Conservation (phyloP, 2,797 vertebrate species). For the Psittacula echo region DNA sequence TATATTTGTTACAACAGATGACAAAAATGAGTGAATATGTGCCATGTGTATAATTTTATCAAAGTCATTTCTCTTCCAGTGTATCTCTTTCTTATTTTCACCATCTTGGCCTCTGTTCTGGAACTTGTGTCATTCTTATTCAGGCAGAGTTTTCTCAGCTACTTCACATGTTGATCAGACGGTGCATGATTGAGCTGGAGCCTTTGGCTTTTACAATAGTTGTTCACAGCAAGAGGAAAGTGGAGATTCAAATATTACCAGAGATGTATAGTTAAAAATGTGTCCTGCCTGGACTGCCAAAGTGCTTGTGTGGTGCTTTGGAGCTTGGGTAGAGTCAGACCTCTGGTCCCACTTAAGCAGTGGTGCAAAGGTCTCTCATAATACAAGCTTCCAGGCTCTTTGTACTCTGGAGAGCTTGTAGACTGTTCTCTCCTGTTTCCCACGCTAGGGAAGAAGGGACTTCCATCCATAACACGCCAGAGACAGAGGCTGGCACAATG, state of each 20-base stretch:
- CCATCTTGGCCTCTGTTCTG: neutral
- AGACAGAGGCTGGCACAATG: neutral
- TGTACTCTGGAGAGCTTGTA: slow-evolving; percentile 69
- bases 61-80: neutral
- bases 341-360: slow-evolving; percentile 55
- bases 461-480: slow-evolving; percentile 24
- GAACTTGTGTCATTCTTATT: slow-evolving; percentile 10
- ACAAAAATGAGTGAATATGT: neutral
- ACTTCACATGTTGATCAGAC: neutral
- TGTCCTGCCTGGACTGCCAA: neutral
- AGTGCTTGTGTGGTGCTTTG: neutral
- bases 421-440: slow-evolving; percentile 58
- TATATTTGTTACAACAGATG: neutral
- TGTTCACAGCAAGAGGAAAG: neutral
- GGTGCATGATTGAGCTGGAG: accelerated
- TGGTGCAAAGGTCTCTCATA: slow-evolving; percentile 57
- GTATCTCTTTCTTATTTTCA: neutral
- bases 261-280: slow-evolving; percentile 4
- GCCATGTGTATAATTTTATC: neutral
- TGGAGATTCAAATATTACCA: neutral
- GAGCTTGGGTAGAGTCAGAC: slow-evolving; percentile 34
- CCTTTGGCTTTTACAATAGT: slow-evolving; percentile 10
- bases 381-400: slow-evolving; percentile 38
- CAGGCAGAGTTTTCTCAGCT: neutral
- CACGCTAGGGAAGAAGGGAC: slow-evolving; percentile 46